Percentiles rank a stretch among this genome's conserved stretches.
Evolutionary conservation across 2,113 vertebrate species (phyloP).

Genomic region (Cyrtonyx montezumae): DNA sequence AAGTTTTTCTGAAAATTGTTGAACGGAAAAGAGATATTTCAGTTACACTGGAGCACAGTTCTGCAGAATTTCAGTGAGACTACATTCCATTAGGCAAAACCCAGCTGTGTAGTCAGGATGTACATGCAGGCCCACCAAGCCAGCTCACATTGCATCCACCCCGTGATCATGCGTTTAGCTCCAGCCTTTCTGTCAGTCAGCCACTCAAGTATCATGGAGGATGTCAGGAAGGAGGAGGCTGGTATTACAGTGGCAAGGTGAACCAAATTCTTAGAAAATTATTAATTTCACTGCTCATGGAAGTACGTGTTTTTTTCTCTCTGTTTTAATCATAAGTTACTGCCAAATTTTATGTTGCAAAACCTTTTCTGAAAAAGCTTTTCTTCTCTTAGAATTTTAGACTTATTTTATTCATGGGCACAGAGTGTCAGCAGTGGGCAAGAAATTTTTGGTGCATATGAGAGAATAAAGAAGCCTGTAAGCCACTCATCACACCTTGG

Average conservation of each 20-base stretch:
- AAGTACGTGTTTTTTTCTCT: not conserved
- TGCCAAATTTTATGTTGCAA: slow-evolving; percentile 1
- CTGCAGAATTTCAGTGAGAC: not conserved
- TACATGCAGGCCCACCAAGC: not conserved
- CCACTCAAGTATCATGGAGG: not conserved
- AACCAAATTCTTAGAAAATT: slow-evolving; percentile 29
- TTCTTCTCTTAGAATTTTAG: slow-evolving; percentile 26
- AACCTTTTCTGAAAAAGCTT: slow-evolving; percentile 20
- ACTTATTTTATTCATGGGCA: not conserved
- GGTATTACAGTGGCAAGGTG: not conserved
- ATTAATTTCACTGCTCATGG: not conserved
- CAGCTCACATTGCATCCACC: not conserved
- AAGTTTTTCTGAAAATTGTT: not conserved
- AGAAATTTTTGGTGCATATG: not conserved
- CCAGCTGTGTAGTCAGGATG: fast-evolving
- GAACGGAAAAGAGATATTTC: not conserved
- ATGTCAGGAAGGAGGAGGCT: not conserved
- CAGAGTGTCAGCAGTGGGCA: not conserved
- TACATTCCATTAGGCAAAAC: not conserved
- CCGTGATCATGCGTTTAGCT: not conserved
- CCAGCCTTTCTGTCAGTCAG: not conserved
- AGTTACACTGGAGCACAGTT: not conserved
- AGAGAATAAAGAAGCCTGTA: not conserved
- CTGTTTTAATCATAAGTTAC: not conserved
- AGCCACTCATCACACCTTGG: not conserved